phyloP scores from a whole-genome alignment of 2,113 vertebrate species.

The Mirounga angustirostris region DNA sequence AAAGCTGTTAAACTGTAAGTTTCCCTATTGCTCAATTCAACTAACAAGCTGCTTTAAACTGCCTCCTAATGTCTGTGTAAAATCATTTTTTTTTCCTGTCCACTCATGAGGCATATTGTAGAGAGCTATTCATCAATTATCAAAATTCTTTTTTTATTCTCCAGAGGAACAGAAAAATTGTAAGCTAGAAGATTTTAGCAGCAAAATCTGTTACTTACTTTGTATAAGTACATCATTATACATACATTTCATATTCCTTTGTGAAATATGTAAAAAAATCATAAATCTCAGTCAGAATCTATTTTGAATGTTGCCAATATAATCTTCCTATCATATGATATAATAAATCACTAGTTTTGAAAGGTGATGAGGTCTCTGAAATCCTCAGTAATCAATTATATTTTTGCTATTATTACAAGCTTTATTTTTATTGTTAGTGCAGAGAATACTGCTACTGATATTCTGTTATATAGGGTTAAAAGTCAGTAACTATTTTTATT shows the following conservation, averaged over 20 bases:
- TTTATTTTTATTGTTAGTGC: background rate
- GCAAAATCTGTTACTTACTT: slow-evolving; percentile 60
- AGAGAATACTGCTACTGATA: background rate
- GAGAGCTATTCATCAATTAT: slow-evolving; percentile 82
- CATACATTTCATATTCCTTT: background rate
- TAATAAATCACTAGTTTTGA: slow-evolving; percentile 38
- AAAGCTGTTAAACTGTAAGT: slow-evolving; percentile 78
- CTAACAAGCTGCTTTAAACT: slow-evolving; percentile 84
- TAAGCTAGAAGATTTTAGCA: slow-evolving; percentile 60
- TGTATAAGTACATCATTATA: slow-evolving; percentile 32
- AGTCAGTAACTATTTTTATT: slow-evolving; percentile 51
- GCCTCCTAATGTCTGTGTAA: slow-evolving; percentile 74
- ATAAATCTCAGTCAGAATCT: slow-evolving; percentile 71
- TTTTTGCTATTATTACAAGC: background rate
- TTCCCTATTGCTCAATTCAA: slow-evolving; percentile 81
- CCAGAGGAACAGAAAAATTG: slow-evolving; percentile 61
- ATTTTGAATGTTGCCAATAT: slow-evolving; percentile 58
- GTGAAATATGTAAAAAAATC: slow-evolving; percentile 64
- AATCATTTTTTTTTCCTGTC: slow-evolving; percentile 33
- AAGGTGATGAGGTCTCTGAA: background rate
- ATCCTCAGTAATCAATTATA: slow-evolving; percentile 34
- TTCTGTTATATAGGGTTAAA: slow-evolving; percentile 54
- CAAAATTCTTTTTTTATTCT: slow-evolving; percentile 70
- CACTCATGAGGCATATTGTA: slow-evolving; percentile 77
- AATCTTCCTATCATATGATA: slow-evolving; percentile 59